Conservation (phyloP, 2,797 vertebrate species). For the Tapera naevia region DNA sequence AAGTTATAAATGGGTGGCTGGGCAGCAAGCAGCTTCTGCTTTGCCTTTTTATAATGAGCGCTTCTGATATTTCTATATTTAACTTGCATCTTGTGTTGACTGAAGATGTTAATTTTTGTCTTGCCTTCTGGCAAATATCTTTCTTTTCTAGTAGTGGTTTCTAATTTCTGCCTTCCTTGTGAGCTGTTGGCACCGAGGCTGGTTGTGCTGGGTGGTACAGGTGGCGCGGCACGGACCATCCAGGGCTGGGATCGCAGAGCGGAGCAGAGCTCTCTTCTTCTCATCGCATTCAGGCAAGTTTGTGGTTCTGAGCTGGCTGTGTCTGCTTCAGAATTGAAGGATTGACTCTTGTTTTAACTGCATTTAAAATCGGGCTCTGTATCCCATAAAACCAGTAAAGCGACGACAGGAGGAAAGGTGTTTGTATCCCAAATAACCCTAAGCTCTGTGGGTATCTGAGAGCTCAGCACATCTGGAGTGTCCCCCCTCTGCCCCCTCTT, state of each 20-base stretch:
- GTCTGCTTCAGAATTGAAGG: neutral
- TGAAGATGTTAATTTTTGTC: neutral
- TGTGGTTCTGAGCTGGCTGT: rapidly evolving
- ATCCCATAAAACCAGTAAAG: neutral
- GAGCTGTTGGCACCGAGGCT: neutral
- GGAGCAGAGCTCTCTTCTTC: neutral
- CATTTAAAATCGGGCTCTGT: neutral
- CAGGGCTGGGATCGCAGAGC: rapidly evolving
- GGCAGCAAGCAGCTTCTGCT: neutral
- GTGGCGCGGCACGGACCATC: rapidly evolving
- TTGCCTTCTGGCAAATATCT: neutral
- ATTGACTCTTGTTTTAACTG: neutral
- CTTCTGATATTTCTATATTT: neutral
- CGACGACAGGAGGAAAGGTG: neutral
- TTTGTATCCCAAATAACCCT: rapidly evolving
- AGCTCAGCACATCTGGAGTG: neutral
- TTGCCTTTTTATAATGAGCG: neutral
- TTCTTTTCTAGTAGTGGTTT: neutral
- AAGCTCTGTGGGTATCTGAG: rapidly evolving
- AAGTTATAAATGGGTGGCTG: rapidly evolving
- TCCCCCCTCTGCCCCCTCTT: neutral
- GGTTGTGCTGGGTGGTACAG: neutral
- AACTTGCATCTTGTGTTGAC: neutral
- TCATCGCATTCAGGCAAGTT: neutral
- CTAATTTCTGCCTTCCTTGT: neutral